Evolutionary conservation across 1,140 invertebrate genomes (phyloP), one percentile per base, ranked within the genome.

Genomic region (Aphelinus atriplicis): DNA sequence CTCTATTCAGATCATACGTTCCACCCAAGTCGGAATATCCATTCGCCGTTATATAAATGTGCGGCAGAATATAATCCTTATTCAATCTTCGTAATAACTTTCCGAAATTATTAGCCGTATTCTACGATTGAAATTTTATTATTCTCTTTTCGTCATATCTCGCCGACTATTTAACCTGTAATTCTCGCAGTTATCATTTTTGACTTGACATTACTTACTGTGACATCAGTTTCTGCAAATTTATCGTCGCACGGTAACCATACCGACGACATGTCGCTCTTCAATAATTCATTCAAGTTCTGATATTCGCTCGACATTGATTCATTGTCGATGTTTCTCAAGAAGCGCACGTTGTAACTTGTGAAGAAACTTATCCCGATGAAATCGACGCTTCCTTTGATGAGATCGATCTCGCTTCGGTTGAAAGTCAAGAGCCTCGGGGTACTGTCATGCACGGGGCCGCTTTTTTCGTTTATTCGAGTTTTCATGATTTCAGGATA

Each of bases 1-100:
- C 78, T 78, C 90, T 84, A 63, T 88, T 82, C 2, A 86, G 75
- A 80, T 93, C 92, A 26, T 88, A 77, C 4, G 90, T 71, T 43
- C 87, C 84, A 2, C 83, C 87, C n/a, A 83, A 81, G 68, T 91
- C 90, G 7, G 87, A 87, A 69, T 89, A 88, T n/a, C 91, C 91
- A 81, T 90, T 91, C 80, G 90, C 90, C n/a, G 90, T 91, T 48
- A 91, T 84, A 65, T 85, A 86, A 62, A 91, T 82, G 57, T 81
- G 77, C 3, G 86, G 83, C 71, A 89, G 80, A 7, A 84, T 81
- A 73, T 89, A 91, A 7, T 85, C 80, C 7, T 83, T 78, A 69
- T 86, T 83, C 43, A 91, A 81, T 83, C 86, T 87, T 47, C 85
- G 83, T 50, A 90, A 78, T 48, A 88, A 74, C 74, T 86, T 87